Evolutionary conservation across 2,888 invertebrate genomes (phyloP).

Genomic region (Syritta pipiens): DNA sequence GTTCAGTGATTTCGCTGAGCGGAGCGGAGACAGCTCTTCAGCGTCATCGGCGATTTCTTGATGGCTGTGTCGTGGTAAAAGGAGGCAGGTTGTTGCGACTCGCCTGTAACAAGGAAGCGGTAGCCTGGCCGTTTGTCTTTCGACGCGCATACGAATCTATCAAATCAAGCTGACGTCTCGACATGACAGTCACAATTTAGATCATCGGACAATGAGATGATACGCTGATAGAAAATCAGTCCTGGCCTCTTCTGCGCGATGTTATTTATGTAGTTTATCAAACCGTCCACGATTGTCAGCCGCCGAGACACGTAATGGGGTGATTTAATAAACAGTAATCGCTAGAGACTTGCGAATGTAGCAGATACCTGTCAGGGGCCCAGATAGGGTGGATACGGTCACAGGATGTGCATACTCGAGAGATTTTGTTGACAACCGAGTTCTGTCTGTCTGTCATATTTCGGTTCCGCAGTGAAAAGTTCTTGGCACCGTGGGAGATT

Average conservation of each 20-base stretch:
- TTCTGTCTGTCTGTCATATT: too few relatives aligned
- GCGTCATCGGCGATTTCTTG: conserved; percentile 49
- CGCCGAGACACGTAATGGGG: conserved; percentile 31
- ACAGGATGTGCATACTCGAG: too few relatives aligned
- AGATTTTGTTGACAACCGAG: too few relatives aligned
- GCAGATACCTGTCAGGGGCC: too few relatives aligned
- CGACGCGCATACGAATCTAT: conserved; percentile 65
- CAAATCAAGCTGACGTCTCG: conserved; percentile 52
- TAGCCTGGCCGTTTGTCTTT: conserved; percentile 55
- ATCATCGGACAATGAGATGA: conserved; percentile 65
- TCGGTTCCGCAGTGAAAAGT: too few relatives aligned
- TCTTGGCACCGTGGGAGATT: too few relatives aligned
- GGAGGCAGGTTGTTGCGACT: conserved; percentile 58
- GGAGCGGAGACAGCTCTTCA: conserved; percentile 60
- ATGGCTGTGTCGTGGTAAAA: conserved; percentile 64
- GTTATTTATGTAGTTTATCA: conserved; percentile 66
- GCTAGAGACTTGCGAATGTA: too few relatives aligned
- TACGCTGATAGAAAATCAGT: conserved; percentile 57
- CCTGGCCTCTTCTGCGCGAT: conserved; percentile 47
- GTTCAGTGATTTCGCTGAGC: conserved; percentile 50
- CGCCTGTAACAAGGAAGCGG: conserved; percentile 42
- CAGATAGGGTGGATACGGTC: too few relatives aligned
- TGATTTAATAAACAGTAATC: too few relatives aligned
- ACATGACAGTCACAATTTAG: conserved; percentile 69
- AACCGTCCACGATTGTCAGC: conserved; percentile 44